Evolutionary conservation across 2,888 invertebrate species (phyloP), one percentile per base, ranked within the genome.

Genomic region (Orthonevra nobilis): DNA sequence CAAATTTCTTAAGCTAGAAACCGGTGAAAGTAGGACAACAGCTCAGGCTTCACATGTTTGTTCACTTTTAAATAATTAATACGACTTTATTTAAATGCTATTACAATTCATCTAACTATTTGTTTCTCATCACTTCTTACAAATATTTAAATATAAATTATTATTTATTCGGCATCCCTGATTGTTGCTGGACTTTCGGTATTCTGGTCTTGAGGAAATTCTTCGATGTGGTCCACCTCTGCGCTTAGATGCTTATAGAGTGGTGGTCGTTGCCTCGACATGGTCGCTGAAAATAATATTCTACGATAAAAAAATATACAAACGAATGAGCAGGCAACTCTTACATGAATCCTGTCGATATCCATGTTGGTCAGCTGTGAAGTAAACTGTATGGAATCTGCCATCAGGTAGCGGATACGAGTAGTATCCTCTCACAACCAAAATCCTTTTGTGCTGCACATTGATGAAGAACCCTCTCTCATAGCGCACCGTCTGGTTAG

Each of bases 281-380:
- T 61, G 0, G 30, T 46, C 9, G 15, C 79, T 79, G 14, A 40
- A 60, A 38, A 7, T 5, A 48, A 17, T n/a, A 7, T 12, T 1
- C 0, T 6, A 30, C 6, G 6, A 30, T 15, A 12, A 5, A 30
- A 6, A 7, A 26, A 15, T 7, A 6, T 6, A 17, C 3, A 26
- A n/a, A 28, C n/a, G 9, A 23, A 26, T 4, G 0, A 23, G n/a
- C 5, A 9, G 2, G 3, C 3, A 3, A 12, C 1, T 2, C 87
- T 86, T 58, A 87, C 87, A 84, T 81, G 86, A 87, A 82, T 86
- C 87, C 64, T 86, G 87, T 0, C 86, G 82, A 23, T 86, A 88
- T 32, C 87, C 87, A 81, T 84, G 83, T 42, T 85, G 87, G 82
- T 87, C 87, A 20, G 88, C 87, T 77, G 87, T 88, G 30, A 88